Evolutionary conservation across 2,113 vertebrate genomes (phyloP).

Genomic region (Cnemophilus loriae): DNA sequence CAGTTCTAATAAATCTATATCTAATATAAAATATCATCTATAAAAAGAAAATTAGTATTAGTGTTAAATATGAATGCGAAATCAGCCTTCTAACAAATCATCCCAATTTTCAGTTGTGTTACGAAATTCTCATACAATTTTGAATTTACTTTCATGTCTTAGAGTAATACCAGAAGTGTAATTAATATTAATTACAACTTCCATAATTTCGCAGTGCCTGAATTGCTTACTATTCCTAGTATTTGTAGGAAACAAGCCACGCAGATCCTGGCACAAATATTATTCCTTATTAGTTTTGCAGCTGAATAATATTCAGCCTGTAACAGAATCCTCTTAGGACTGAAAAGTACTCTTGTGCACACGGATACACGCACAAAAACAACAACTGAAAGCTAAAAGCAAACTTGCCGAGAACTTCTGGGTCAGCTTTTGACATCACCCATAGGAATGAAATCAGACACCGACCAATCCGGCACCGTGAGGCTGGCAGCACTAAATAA

Average conservation of each 20-base stretch:
- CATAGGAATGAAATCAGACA: conserved; percentile 64
- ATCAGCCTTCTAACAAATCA: not conserved
- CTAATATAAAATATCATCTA: no score
- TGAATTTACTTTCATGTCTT: not conserved
- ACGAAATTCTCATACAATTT: not conserved
- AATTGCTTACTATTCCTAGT: not conserved
- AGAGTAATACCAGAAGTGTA: not conserved
- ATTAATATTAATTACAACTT: conserved; percentile 32
- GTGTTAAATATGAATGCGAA: not conserved
- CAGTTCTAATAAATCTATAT: not conserved
- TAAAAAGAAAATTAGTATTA: not conserved
- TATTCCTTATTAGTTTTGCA: conserved; percentile 28
- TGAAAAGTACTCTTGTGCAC: conserved; percentile 38
- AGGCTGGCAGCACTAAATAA: conserved; percentile 57
- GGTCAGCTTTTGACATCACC: conserved; percentile 66
- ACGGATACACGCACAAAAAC: conserved; percentile 47
- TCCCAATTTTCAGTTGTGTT: not conserved
- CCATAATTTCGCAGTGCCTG: not conserved
- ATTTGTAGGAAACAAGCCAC: conserved; percentile 4
- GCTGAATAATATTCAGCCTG: conserved; percentile 47
- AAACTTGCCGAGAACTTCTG: conserved; percentile 64
- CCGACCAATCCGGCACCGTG: conserved; percentile 50
- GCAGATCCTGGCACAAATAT: conserved; percentile 31
- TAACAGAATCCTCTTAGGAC: conserved; percentile 51
- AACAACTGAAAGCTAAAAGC: conserved; percentile 58